A percentile compares a stretch with the other conserved stretches of the same genome.
phyloP scores from a whole-genome alignment of 92 coral and sea anemone genomes.

The Pocillopora meandrina region DNA sequence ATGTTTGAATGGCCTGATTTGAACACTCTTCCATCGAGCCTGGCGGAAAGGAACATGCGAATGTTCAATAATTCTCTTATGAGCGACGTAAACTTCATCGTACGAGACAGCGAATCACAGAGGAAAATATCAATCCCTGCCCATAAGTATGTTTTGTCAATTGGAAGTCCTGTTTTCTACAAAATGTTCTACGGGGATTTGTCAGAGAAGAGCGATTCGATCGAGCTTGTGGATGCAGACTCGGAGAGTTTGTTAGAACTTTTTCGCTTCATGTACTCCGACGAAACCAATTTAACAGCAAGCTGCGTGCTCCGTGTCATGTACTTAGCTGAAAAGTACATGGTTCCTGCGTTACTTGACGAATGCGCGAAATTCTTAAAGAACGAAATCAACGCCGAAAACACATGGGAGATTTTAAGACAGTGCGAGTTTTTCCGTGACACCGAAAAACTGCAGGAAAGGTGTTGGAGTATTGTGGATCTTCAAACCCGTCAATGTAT shows the following conservation, averaged over 20 bases:
- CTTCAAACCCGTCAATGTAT: conserved; percentile 49
- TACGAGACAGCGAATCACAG: conserved; percentile 19
- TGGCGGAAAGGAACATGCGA: conserved; percentile 38
- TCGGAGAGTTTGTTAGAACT: conserved; percentile 62
- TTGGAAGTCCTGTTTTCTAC: conserved; percentile 72
- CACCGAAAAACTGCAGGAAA: conserved; percentile 49
- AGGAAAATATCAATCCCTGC: conserved; percentile 34
- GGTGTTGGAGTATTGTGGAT: conserved; percentile 72
- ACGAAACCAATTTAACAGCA: conserved; percentile 61
- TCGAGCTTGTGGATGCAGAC: conserved; percentile 67
- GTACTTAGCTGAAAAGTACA: conserved; percentile 72
- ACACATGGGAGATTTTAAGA: conserved; percentile 49
- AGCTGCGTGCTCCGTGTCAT: conserved; percentile 54
- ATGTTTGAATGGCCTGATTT: conserved; percentile 27
- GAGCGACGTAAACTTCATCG: conserved; percentile 47
- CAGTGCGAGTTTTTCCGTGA: conserved; percentile 57
- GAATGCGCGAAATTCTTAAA: conserved; percentile 53
- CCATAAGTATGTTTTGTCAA: conserved; percentile 54
- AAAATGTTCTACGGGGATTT: conserved; percentile 57
- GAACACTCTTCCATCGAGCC: conserved; percentile 13
- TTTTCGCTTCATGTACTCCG: conserved; percentile 66
- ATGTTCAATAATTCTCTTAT: conserved; percentile 45
- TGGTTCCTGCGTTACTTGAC: conserved; percentile 59
- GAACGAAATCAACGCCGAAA: conserved; percentile 52
- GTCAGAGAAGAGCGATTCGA: conserved; percentile 55